Base-by-base conservation (phyloP, 2,888 invertebrate genomes). In the Acanthosepion esculentum region DNA sequence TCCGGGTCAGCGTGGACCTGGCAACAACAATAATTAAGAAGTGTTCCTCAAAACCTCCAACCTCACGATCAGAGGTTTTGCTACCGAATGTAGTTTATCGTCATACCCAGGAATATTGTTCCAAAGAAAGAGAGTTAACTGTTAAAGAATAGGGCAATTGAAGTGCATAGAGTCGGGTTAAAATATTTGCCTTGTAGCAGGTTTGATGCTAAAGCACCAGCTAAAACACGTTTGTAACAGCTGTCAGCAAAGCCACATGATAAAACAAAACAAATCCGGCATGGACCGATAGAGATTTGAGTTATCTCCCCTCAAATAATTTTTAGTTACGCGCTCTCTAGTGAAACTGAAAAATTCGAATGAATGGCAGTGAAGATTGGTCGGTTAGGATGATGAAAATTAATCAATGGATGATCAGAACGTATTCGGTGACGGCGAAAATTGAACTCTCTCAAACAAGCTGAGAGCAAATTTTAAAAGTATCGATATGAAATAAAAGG, bases 361-460 rank as follows among this genome's bases (percentile, higher is more conserved):
- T 78, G 78, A 15, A 33, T 78, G n/a, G 15, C 10, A 4, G 15
- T 10, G n/a, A n/a, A 18, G 78, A 12, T 33, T 33, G n/a, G 78
- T 78, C 78, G n/a, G 12, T 78, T 33, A n/a, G n/a, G 78, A 33
- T 29, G 12, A 33, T 78, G n/a, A n/a, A 78, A 10, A 78, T 78
- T 78, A 78, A 78, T 78, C 78, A 78, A 78, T 33, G n/a, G n/a
- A 33, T 15, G n/a, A 78, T 78, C n/a, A 33, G n/a, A 33, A 78
- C 18, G n/a, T 78, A n/a, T 78, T 78, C 33, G n/a, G 15, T 15
- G 78, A 33, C n/a, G 5, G 10, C 12, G n/a, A 78, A 10, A 33
- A 78, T 78, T 78, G 78, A 78, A 78, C n/a, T 78, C 78, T n/a
- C n/a, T 78, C n/a, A 8, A 78, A 78, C 78, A 78, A 78, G n/a